phyloP scores from a whole-genome alignment of 2,797 vertebrate genomes.

The Varecia variegata region DNA sequence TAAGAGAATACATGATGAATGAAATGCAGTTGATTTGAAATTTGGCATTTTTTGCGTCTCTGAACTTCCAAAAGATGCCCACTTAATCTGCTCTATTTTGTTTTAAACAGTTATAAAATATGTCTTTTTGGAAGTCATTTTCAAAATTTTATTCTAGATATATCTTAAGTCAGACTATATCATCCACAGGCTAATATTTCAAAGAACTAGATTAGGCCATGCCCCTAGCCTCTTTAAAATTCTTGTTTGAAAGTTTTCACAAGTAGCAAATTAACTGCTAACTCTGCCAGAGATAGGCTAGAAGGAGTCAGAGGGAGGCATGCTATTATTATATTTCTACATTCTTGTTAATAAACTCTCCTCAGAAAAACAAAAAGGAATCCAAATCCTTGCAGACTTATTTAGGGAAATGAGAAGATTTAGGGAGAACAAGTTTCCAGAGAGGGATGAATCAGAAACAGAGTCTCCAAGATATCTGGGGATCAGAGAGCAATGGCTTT shows the following conservation, averaged over 20 bases:
- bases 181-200: background rate
- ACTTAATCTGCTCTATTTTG: background rate
- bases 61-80: background rate
- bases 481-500: background rate
- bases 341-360: background rate
- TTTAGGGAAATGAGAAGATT: background rate
- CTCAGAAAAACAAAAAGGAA: background rate
- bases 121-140: background rate
- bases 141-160: slow-evolving; percentile 11
- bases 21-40: background rate
- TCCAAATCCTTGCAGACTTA: background rate
- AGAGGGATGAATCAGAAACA: background rate
- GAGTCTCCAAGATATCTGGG: background rate
- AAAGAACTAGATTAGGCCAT: background rate
- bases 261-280: background rate
- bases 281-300: background rate
- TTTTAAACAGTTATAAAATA: background rate
- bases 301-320: background rate
- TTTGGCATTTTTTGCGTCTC: background rate
- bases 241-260: background rate
- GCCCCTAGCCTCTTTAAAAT: background rate
- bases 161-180: background rate
- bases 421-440: background rate
- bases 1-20: background rate
- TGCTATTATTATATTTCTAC: background rate